These are phyloP conservation scores for Brachypteracias leptosomus DNA, from an alignment of 2,113 vertebrate species.

Conservation along the genomic window DNA sequence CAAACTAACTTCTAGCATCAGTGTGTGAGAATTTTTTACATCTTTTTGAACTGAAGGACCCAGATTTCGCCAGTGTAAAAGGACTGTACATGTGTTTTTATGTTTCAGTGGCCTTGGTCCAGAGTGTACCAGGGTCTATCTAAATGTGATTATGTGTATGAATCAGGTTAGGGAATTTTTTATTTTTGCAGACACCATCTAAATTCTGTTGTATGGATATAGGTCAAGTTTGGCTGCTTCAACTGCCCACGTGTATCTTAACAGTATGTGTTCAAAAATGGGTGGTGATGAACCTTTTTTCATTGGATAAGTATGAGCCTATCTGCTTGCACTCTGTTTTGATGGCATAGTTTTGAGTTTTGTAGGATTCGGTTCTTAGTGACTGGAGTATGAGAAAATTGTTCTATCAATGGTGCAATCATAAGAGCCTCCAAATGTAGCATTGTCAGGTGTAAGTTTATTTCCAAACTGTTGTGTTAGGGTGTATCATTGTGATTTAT, in stretches of 20 bases:
- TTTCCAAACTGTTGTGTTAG: neutral
- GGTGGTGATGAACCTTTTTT: neutral
- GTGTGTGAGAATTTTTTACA: neutral
- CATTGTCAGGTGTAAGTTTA: neutral
- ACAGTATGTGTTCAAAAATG: neutral
- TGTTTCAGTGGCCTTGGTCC: neutral
- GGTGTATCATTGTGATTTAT: neutral
- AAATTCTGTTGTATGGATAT: neutral
- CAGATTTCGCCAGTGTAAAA: neutral
- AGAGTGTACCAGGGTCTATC: neutral
- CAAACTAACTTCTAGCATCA: neutral
- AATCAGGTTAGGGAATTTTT: neutral
- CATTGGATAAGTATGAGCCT: neutral
- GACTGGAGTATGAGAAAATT: neutral
- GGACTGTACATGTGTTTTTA: neutral
- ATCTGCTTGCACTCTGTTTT: neutral
- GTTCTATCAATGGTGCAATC: neutral
- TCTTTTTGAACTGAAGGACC: neutral
- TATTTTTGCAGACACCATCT: neutral
- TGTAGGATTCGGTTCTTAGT: neutral
- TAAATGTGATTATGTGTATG: neutral
- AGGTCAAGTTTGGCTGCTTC: neutral
- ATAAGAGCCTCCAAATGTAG: neutral
- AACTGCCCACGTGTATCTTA: rapidly evolving
- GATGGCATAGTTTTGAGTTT: neutral